Evolutionary conservation across 2,888 invertebrate genomes (phyloP).

Genomic region (Lordiphosa andalusiaca): DNA sequence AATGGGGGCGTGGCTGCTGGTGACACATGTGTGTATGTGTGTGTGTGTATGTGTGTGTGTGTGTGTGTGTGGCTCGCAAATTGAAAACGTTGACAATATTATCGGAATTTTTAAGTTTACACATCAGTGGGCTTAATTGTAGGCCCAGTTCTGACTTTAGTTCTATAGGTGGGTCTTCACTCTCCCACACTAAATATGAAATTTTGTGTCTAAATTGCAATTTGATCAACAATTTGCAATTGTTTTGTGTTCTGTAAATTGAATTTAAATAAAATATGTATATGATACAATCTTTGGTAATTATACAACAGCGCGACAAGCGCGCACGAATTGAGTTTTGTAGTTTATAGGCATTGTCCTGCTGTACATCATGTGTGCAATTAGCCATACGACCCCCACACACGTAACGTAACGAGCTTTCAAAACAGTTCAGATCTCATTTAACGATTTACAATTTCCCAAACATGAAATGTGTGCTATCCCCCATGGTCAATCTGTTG

Average conservation of each 20-base stretch:
- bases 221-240: constrained; percentile 75
- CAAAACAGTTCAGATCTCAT: constrained; percentile 37
- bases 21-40: constrained; percentile 56
- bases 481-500: constrained; percentile 2
- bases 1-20: constrained; percentile 29
- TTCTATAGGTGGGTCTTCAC: constrained; percentile 7
- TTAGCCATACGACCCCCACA: constrained; percentile 3
- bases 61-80: constrained; percentile 67
- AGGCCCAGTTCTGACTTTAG: constrained; percentile 5
- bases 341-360: constrained; percentile 2
- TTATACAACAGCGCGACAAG: constrained; percentile 32
- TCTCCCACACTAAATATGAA: constrained; percentile 21
- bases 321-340: constrained; percentile 1
- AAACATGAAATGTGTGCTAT: constrained; percentile 18
- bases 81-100: constrained; percentile 78
- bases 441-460: constrained; percentile 26
- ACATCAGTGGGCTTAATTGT: constrained; percentile 79
- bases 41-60: too few species aligned
- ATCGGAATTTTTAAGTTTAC: constrained; percentile 79
- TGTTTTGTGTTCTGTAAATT: constrained; percentile 68
- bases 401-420: constrained; percentile 37
- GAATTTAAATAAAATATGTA: constrained; percentile 70
- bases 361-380: constrained; percentile 10
- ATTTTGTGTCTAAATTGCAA: constrained; percentile 70
- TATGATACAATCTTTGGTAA: constrained; percentile 59